phyloP scores from a whole-genome alignment of 2,797 vertebrate genomes.

The Podarcis siculus region DNA sequence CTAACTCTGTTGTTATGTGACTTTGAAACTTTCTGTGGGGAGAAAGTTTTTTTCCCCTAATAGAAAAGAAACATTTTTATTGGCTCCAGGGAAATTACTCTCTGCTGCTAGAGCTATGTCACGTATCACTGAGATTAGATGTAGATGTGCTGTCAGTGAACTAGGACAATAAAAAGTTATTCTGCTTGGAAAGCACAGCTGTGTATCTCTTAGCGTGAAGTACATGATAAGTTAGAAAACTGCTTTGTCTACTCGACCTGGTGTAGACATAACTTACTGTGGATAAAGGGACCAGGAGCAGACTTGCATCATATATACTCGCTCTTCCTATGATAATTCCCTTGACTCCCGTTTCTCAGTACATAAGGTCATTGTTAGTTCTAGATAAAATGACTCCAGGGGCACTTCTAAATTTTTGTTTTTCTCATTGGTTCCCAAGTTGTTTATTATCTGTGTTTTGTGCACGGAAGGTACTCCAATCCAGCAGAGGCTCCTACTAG shows the following conservation, averaged over 20 bases:
- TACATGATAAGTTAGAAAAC: neutral
- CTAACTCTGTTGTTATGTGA: neutral
- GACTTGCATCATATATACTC: neutral
- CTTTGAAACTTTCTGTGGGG: neutral
- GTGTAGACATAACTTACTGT: neutral
- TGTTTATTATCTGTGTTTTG: neutral
- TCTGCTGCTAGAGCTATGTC: too few relatives aligned
- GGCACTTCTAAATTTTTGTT: neutral
- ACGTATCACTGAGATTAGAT: neutral
- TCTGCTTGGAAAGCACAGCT: neutral
- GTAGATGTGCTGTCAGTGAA: neutral
- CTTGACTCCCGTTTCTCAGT: neutral
- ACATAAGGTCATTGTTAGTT: neutral
- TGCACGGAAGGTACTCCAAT: neutral
- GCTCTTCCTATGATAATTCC: neutral
- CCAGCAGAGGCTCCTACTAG: neutral
- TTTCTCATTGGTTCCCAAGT: neutral
- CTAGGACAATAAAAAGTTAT: neutral
- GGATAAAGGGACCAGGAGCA: neutral
- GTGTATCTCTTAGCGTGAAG: neutral
- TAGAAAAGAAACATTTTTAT: neutral
- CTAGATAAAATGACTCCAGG: neutral
- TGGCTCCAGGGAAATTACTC: neutral
- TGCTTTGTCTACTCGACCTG: neutral
- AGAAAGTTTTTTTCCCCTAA: neutral